Conservation (phyloP, 1,140 invertebrate genomes). For the Drosophila punjabiensis region DNA sequence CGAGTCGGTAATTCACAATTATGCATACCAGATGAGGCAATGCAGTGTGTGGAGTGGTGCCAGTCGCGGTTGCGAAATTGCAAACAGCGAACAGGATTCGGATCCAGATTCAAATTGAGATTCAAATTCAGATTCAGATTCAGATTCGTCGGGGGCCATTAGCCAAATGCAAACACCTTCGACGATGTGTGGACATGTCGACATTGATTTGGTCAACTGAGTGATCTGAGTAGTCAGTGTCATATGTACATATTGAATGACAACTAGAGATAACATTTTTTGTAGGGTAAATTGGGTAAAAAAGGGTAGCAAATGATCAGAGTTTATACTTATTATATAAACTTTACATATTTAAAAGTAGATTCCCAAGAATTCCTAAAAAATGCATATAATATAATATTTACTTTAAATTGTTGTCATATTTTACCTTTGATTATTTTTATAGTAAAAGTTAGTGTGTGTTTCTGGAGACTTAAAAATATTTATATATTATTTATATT, state of each 20-base stretch:
- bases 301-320: neutral
- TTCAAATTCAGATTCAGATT: neutral
- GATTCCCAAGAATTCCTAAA: too few relatives aligned
- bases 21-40: conserved; percentile 49
- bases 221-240: conserved; percentile 60
- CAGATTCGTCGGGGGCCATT: conserved; percentile 47
- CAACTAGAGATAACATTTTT: conserved; percentile 12
- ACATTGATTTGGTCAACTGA: conserved; percentile 76
- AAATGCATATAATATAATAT: too few relatives aligned
- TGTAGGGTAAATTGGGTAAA: neutral
- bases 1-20: conserved; percentile 22
- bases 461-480: too few relatives aligned
- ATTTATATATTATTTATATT: too few relatives aligned
- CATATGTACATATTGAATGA: conserved; percentile 18
- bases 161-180: conserved; percentile 72
- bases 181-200: conserved; percentile 57
- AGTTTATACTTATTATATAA: neutral
- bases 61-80: conserved; percentile 59
- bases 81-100: conserved; percentile 64
- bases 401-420: too few relatives aligned
- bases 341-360: too few relatives aligned
- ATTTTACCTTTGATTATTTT: neutral
- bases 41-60: conserved; percentile 17
- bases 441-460: too few relatives aligned
- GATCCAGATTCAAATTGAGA: conserved; percentile 21